These are phyloP conservation scores for Drosophila lowei DNA, from an alignment of 1,140 invertebrate genomes.

Conservation along the genomic window DNA sequence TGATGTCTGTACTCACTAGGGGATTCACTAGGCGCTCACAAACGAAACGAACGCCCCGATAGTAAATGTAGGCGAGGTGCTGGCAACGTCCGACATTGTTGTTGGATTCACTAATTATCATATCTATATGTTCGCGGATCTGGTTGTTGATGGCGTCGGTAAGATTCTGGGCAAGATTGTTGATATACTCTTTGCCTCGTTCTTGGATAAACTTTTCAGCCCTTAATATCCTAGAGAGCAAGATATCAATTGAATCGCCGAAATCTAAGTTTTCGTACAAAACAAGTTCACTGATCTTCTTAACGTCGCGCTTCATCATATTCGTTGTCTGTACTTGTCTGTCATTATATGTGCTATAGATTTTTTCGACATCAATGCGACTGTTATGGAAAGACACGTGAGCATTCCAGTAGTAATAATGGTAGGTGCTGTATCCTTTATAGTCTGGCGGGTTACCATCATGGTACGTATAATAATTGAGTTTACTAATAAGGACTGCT, in stretches of 20 bases:
- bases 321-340: slow-evolving; percentile 35
- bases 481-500: no score
- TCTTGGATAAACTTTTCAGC: slow-evolving; percentile 88
- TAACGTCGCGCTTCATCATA: slow-evolving; percentile 84
- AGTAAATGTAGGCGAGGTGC: slow-evolving; percentile 90
- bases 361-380: no score
- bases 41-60: slow-evolving; percentile 88
- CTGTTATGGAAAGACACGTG: no score
- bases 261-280: slow-evolving; percentile 88
- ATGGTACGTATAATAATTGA: no score
- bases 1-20: slow-evolving; percentile 86
- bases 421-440: no score
- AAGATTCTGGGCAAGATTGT: slow-evolving; percentile 4
- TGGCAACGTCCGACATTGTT: slow-evolving; percentile 89
- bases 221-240: slow-evolving; percentile 87
- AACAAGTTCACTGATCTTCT: slow-evolving; percentile 86
- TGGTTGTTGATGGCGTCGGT: slow-evolving; percentile 80
- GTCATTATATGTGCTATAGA: slow-evolving; percentile 81
- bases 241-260: slow-evolving; percentile 86
- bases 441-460: no score
- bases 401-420: no score
- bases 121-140: slow-evolving; percentile 87
- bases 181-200: slow-evolving; percentile 83
- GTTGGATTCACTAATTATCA: slow-evolving; percentile 85
- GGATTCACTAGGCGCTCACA: slow-evolving; percentile 92